Base-by-base conservation (phyloP, 2,888 invertebrate genomes). In the Lepetodrilus schrolli region DNA sequence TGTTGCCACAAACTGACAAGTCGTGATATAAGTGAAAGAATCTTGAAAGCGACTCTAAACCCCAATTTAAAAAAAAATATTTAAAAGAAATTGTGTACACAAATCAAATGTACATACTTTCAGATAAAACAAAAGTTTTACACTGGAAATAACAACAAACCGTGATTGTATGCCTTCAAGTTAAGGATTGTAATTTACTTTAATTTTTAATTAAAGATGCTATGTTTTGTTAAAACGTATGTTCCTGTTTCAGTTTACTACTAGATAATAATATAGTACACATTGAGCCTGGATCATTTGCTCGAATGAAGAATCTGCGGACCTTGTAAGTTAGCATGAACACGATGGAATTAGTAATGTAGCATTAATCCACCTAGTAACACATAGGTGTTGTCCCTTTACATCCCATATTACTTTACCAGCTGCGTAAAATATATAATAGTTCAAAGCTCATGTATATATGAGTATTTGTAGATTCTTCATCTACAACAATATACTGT, bases 281-380 rank as follows among this genome's bases (percentile, higher is more conserved):
- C 21, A 65, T 74, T 20, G 74, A 72, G 51, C 38, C 74, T 13
- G 72, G 65, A n/a, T 66, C 72, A 17, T 68, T 74, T 38, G 30
- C 21, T 4, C 4, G 23, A 8, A 20, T 51, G 50, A 65, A 43
- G 13, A 43, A 37, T 21, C 47, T 74, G 8, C 17, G n/a, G 20
- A 30, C 17, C 17, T 30, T 74, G 48, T 70, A 70, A 58, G 43
- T 74, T 43, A 17, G 43, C 3, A 2, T 13, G n/a, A 17, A 17
- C 0, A 17, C 13, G 43, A 43, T 2, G 3, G 38, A n/a, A n/a
- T 0, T 7, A 17, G 2, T 0, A 0, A 17, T 43, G 13, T 8
- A 4, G 7, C 10, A 10, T 7, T 10, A 43, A 43, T 1, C 43
- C 43, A 43, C 4, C 1, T 13, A 7, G 17, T 43, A 4, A 8